Conservation (phyloP, 1,140 invertebrate species). For the Thaumetopoea pityocampa region DNA sequence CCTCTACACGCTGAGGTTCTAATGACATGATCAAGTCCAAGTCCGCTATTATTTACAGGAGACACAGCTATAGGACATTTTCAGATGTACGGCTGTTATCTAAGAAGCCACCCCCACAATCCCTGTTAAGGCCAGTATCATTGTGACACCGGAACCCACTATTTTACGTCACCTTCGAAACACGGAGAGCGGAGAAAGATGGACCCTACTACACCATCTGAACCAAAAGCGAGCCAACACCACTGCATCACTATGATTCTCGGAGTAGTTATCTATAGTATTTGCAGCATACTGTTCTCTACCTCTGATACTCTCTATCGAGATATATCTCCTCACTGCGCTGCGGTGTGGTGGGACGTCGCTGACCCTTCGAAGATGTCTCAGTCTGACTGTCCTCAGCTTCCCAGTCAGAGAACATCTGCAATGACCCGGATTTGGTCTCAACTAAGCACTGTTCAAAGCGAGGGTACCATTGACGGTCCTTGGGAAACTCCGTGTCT, state of each 20-base stretch:
- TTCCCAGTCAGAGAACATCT: constrained; percentile 45
- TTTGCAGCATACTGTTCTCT: not conserved
- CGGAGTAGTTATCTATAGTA: not conserved
- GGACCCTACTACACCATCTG: no score
- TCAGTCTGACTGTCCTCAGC: constrained; percentile 39
- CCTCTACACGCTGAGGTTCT: no score
- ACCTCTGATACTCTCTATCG: constrained; percentile 60
- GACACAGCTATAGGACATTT: no score
- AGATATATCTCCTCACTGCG: constrained; percentile 39
- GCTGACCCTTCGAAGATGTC: constrained; percentile 8
- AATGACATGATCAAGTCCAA: no score
- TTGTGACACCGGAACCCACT: no score
- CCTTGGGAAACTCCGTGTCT: constrained; percentile 25
- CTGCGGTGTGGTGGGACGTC: constrained; percentile 26
- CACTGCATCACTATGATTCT: not conserved
- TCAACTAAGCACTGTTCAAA: constrained; percentile 21
- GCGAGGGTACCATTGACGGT: constrained; percentile 46
- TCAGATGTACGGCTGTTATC: no score
- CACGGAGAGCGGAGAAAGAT: no score
- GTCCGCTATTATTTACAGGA: no score
- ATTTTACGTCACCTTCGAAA: no score
- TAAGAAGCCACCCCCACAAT: no score
- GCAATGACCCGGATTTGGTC: constrained; percentile 10
- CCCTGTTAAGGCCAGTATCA: no score
- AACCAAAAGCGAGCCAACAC: no score